phyloP scores from a whole-genome alignment of 2,797 vertebrate species.

The Eulemur mongoz region DNA sequence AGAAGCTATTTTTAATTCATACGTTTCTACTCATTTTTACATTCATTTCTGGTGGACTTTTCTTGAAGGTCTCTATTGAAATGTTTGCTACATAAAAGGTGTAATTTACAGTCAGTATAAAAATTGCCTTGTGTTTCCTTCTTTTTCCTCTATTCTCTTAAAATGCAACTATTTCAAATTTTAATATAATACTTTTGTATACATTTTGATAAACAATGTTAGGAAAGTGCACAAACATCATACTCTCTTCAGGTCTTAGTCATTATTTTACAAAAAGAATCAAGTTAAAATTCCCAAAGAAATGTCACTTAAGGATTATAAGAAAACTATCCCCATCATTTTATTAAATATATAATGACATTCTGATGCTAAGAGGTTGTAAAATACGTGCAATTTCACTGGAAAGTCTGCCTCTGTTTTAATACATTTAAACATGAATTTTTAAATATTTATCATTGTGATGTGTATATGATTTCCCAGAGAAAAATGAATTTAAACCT shows the following conservation, averaged over 20 bases:
- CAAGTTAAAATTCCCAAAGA: neutral
- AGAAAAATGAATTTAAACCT: neutral
- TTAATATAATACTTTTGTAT: neutral
- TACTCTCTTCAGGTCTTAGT: neutral
- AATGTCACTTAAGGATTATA: neutral
- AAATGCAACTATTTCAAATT: slow-evolving; percentile 26
- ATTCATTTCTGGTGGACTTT: neutral
- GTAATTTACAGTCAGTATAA: neutral
- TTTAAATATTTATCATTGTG: neutral
- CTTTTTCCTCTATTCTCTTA: neutral
- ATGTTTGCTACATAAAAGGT: neutral
- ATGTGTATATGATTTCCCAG: neutral
- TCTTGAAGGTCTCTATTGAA: neutral
- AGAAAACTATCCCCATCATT: neutral
- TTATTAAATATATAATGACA: neutral
- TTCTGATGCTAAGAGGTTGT: neutral
- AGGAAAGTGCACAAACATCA: neutral
- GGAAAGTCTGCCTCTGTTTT: neutral
- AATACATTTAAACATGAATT: neutral
- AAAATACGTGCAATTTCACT: neutral
- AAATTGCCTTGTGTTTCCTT: neutral
- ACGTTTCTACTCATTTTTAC: neutral
- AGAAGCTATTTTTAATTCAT: slow-evolving; percentile 9
- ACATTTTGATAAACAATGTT: neutral
- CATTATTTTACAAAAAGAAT: neutral